Percentiles rank a stretch among this genome's conserved stretches.
Conservation (phyloP, 53 echinoderm and acorn worm species). For the Holothuria scabra region DNA sequence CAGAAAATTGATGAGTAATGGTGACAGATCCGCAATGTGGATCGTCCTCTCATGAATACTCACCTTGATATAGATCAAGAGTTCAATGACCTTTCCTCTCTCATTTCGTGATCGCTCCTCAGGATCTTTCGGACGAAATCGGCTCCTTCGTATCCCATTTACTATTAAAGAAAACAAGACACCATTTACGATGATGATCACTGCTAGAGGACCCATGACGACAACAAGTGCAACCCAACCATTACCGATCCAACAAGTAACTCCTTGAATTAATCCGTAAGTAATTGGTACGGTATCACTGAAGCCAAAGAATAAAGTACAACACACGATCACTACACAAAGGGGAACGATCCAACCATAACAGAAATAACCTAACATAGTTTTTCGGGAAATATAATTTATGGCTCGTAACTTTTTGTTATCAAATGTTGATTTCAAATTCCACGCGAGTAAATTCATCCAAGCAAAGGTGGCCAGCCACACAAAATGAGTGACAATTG, state of each 20-base stretch:
- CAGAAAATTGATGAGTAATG: too few species aligned
- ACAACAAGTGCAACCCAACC: background rate
- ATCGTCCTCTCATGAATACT: too few species aligned
- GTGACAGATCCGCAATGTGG: too few species aligned
- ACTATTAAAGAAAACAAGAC: constrained; percentile 1
- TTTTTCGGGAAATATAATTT: background rate
- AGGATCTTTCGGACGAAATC: background rate
- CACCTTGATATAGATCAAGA: background rate
- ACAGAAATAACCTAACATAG: background rate
- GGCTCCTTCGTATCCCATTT: constrained; percentile 6
- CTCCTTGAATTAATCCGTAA: background rate
- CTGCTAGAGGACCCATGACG: background rate
- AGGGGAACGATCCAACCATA: constrained; percentile 19
- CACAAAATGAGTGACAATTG: constrained; percentile 39
- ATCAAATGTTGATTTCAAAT: constrained; percentile 33
- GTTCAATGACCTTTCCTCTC: background rate
- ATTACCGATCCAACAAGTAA: constrained; percentile 18
- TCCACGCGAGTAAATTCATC: constrained; percentile 61
- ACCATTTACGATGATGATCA: background rate
- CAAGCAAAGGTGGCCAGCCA: constrained; percentile 51
- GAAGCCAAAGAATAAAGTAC: background rate
- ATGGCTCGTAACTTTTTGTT: background rate
- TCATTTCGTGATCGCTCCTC: background rate
- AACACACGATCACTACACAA: background rate
- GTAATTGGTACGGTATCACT: background rate